phyloP scores from a whole-genome alignment of 2,797 vertebrate genomes.

The Propithecus deckenii region DNA sequence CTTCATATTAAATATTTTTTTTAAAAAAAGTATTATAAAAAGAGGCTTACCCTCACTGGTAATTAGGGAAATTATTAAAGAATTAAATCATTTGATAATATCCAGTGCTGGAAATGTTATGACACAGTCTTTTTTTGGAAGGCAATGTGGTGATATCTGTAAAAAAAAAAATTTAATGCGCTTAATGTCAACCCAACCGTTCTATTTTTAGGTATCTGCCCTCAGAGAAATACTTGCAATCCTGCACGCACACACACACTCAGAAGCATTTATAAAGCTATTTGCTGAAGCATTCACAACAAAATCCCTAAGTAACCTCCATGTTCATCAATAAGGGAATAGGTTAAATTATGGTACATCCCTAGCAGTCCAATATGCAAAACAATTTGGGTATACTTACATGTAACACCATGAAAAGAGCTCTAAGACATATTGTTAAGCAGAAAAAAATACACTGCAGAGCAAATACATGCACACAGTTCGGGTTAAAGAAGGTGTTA shows the following conservation, averaged over 20 bases:
- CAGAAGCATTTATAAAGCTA: conserved; percentile 38
- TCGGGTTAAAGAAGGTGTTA: not conserved
- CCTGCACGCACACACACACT: not conserved
- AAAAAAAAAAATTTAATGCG: not conserved
- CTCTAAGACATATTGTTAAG: not conserved
- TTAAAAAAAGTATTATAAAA: not conserved
- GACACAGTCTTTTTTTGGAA: conserved; percentile 65
- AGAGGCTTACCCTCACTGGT: not conserved
- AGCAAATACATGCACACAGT: not conserved
- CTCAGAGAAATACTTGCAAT: conserved; percentile 62
- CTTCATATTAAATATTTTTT: no score
- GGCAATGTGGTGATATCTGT: conserved; percentile 45
- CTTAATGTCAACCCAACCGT: conserved; percentile 52
- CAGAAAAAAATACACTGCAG: not conserved
- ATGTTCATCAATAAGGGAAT: not conserved
- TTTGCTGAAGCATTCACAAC: not conserved
- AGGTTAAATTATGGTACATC: not conserved
- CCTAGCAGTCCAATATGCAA: not conserved
- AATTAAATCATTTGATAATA: conserved; percentile 62
- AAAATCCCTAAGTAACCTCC: not conserved
- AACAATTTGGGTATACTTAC: not conserved
- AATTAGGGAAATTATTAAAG: conserved; percentile 49
- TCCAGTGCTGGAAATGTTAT: conserved; percentile 44
- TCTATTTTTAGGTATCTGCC: conserved; percentile 69
- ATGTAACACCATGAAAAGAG: not conserved